phyloP scores from a whole-genome alignment of 2,888 invertebrate genomes.

The Hypselothyrea guttata region DNA sequence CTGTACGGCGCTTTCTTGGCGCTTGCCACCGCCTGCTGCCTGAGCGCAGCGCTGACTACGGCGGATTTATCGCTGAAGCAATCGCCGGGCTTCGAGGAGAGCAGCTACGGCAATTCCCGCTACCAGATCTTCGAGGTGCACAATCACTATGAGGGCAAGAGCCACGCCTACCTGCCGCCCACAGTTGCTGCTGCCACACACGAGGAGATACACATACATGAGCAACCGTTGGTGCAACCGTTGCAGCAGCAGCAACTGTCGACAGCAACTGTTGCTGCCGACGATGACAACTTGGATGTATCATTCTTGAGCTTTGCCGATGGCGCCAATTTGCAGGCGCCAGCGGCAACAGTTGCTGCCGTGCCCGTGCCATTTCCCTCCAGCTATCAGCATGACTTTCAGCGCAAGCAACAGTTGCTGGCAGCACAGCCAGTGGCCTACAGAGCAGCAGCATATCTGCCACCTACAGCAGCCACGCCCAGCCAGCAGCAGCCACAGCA shows the following conservation, averaged over 20 bases:
- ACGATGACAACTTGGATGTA: slow-evolving; percentile 64
- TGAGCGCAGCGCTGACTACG: slow-evolving; percentile 37
- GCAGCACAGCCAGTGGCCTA: slow-evolving; percentile 18
- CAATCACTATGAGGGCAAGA: slow-evolving; percentile 57
- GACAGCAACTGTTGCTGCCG: slow-evolving; percentile 12
- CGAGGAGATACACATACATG: slow-evolving; percentile 58
- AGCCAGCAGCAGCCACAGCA: slow-evolving; percentile 7
- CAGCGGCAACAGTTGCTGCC: slow-evolving; percentile 11
- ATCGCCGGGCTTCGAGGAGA: slow-evolving; percentile 58
- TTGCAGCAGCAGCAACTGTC: slow-evolving; percentile 20
- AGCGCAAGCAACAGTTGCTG: slow-evolving; percentile 27
- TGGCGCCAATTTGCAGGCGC: slow-evolving; percentile 15
- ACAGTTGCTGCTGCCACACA: slow-evolving; percentile 9
- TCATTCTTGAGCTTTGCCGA: slow-evolving; percentile 61
- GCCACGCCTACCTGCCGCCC: slow-evolving; percentile 49
- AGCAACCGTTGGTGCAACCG: slow-evolving; percentile 32
- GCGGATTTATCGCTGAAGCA: slow-evolving; percentile 70
- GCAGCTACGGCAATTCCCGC: slow-evolving; percentile 62
- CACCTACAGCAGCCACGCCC: slow-evolving; percentile 43
- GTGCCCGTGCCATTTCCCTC: slow-evolving; percentile 69
- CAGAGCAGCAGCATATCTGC: slow-evolving; percentile 45
- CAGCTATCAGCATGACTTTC: slow-evolving; percentile 65
- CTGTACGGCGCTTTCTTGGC: slow-evolving; percentile 54
- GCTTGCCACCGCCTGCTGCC: slow-evolving; percentile 54
- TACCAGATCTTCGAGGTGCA: slow-evolving; percentile 77